Base-by-base conservation (phyloP, 2,888 invertebrate species). In the Slavum lentiscoides region DNA sequence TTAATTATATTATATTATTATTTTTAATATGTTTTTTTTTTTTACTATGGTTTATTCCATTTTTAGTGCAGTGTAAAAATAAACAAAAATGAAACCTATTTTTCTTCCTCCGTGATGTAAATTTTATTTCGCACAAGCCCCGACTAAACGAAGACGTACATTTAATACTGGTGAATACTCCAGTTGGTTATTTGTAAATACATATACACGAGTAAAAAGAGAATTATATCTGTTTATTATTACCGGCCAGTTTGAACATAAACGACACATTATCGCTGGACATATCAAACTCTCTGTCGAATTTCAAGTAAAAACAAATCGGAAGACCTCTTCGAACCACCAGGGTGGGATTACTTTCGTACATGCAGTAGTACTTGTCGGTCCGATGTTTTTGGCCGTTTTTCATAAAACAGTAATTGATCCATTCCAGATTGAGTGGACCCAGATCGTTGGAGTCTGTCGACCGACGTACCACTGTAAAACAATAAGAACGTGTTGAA, bases 241-340 rank as follows among this genome's bases (percentile, higher is more conserved):
- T 87, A 89, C 93, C 93, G 85, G 91, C 89, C 37, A 94, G 91
- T 72, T 92, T 92, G 85, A 96, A 95, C 81, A 95, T 92, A 84
- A 96, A 91, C 61, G 94, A 94, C 67, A 96, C 88, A 11, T 92
- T 94, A 87, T 96, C 96, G 85, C 88, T 90, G 21, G 88, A 89
- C 30, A 91, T 89, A 84, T 92, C 90, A 86, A 92, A 96, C 19
- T 92, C 90, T 73, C 94, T 89, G 85, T 91, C 93, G 82, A 95
- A 80, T 43, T 70, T 89, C 77, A 96, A 88, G 84, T 91, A 90
- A 67, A 94, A 86, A 85, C 89, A 89, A 87, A 97, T 96, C 39
- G 92, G 88, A 86, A 95, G 94, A 11, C 96, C 96, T 83, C 96
- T 89, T 83, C 96, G 89, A 11, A 96, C 89, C 0, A 97, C 92